Percentiles rank a stretch among this genome's conserved stretches.
Evolutionary conservation across 2,113 vertebrate species (phyloP).

Genomic region (Menura novaehollandiae): DNA sequence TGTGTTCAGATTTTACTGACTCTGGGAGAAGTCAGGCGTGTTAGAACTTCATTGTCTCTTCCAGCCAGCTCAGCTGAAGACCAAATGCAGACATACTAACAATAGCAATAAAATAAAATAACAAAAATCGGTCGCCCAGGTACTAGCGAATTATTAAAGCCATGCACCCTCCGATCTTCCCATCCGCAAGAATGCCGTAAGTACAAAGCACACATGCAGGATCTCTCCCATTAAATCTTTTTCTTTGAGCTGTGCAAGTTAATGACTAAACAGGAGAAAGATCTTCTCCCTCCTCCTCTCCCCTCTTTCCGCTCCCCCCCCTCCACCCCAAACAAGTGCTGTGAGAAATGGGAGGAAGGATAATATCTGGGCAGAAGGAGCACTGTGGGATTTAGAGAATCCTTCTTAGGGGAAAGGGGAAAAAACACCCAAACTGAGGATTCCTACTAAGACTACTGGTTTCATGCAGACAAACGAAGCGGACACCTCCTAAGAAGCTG

Average conservation of each 20-base stretch:
- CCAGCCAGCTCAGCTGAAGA: conserved; percentile 17
- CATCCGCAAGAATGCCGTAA: background rate
- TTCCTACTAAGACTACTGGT: conserved; percentile 6
- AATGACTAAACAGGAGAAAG: conserved; percentile 56
- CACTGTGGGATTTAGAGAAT: conserved; percentile 20
- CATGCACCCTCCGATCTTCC: background rate
- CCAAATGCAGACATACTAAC: conserved; percentile 16
- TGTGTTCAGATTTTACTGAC: background rate
- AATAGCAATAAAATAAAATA: background rate
- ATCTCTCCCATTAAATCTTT: conserved; percentile 66
- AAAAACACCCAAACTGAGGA: background rate
- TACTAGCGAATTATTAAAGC: conserved; percentile 19
- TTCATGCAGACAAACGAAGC: conserved; percentile 55
- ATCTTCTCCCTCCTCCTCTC: conserved; percentile 40
- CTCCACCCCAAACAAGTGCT: background rate
- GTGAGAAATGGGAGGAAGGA: conserved; percentile 11
- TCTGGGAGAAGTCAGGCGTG: background rate
- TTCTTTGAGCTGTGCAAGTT: conserved; percentile 58
- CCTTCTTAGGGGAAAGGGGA: background rate
- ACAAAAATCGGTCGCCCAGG: background rate
- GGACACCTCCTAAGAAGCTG: conserved; percentile 59
- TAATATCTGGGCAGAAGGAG: background rate
- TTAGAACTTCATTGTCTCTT: conserved; percentile 37
- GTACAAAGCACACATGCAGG: conserved; percentile 13
- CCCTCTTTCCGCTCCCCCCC: background rate